phyloP scores from a whole-genome alignment of 2,888 invertebrate genomes.

The Drosophila buzzatii region DNA sequence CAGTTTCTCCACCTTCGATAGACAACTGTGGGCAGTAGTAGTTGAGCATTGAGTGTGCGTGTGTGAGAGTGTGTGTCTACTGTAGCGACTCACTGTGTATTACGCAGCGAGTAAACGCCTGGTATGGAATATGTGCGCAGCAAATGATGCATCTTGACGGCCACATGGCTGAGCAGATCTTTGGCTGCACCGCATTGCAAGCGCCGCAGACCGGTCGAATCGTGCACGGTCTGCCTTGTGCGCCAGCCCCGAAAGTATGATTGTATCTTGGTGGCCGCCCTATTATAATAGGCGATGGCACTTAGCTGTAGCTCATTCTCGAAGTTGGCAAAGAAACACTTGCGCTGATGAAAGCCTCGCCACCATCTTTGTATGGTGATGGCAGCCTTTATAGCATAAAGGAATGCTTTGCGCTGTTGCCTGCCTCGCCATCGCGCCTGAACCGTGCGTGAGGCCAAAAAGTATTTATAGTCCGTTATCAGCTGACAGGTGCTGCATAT shows the following conservation, averaged over 20 bases:
- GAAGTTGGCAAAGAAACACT: slow-evolving; percentile 7
- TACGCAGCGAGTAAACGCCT: slow-evolving; percentile 78
- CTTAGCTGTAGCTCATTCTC: slow-evolving; percentile 61
- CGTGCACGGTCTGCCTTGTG: slow-evolving; percentile 75
- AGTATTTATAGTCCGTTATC: slow-evolving; percentile 70
- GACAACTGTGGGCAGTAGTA: slow-evolving; percentile 56
- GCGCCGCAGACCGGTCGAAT: slow-evolving; percentile 64
- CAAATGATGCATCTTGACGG: slow-evolving; percentile 77
- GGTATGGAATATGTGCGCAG: slow-evolving; percentile 77
- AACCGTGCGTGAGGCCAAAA: slow-evolving; percentile 74
- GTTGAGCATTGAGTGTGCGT: neutral
- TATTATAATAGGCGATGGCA: slow-evolving; percentile 50
- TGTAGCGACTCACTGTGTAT: slow-evolving; percentile 67
- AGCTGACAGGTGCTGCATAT: slow-evolving; percentile 48
- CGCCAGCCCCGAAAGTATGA: slow-evolving; percentile 78
- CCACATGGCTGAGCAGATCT: slow-evolving; percentile 81
- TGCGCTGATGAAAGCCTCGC: slow-evolving; percentile 72
- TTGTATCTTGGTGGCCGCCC: slow-evolving; percentile 76
- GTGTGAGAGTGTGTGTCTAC: neutral
- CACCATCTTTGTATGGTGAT: slow-evolving; percentile 77
- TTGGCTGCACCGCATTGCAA: slow-evolving; percentile 73
- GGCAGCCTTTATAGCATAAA: slow-evolving; percentile 7
- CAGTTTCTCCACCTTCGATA: slow-evolving; percentile 78
- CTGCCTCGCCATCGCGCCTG: slow-evolving; percentile 70
- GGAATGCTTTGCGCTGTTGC: slow-evolving; percentile 28